Conservation (phyloP, 2,888 invertebrate genomes). For the Volucella inanis region DNA sequence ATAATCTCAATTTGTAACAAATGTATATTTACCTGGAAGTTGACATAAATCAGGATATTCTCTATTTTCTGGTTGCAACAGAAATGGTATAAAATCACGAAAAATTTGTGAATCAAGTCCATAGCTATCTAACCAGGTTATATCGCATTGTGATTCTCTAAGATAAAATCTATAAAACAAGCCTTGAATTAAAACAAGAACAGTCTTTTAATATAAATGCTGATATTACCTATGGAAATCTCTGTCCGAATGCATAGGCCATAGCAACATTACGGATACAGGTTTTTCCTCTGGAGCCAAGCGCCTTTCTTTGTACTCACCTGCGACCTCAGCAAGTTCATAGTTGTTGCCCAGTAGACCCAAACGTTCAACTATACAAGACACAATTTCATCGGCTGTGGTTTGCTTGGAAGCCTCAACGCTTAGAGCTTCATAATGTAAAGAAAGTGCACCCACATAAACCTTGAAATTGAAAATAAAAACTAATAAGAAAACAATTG, state of each 20-base stretch:
- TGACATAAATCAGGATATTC: slow-evolving; percentile 98
- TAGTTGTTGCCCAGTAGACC: slow-evolving; percentile 87
- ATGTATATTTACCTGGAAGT: slow-evolving; percentile 85
- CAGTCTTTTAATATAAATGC: not conserved
- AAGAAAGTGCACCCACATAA: slow-evolving; percentile 94
- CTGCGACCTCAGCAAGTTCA: slow-evolving; percentile 93
- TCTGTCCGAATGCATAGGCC: slow-evolving; percentile 87
- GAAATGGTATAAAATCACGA: slow-evolving; percentile 94
- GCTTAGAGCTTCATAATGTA: slow-evolving; percentile 93
- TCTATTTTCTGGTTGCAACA: slow-evolving; percentile 95
- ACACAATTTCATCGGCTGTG: slow-evolving; percentile 95
- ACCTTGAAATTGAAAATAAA: slow-evolving; percentile 85
- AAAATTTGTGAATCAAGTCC: slow-evolving; percentile 95
- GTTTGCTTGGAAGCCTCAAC: slow-evolving; percentile 96
- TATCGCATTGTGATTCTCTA: slow-evolving; percentile 92
- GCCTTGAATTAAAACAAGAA: not conserved
- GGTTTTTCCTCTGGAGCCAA: slow-evolving; percentile 92
- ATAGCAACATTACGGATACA: slow-evolving; percentile 91
- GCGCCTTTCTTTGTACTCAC: slow-evolving; percentile 95
- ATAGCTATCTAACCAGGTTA: slow-evolving; percentile 93
- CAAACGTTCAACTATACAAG: slow-evolving; percentile 91
- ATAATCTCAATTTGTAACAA: too few species aligned
- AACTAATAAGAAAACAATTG: not conserved
- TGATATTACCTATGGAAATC: slow-evolving; percentile 78
- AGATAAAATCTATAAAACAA: slow-evolving; percentile 90